Base-by-base conservation (phyloP, 2,113 vertebrate species). In the Herpetotheres cachinnans region DNA sequence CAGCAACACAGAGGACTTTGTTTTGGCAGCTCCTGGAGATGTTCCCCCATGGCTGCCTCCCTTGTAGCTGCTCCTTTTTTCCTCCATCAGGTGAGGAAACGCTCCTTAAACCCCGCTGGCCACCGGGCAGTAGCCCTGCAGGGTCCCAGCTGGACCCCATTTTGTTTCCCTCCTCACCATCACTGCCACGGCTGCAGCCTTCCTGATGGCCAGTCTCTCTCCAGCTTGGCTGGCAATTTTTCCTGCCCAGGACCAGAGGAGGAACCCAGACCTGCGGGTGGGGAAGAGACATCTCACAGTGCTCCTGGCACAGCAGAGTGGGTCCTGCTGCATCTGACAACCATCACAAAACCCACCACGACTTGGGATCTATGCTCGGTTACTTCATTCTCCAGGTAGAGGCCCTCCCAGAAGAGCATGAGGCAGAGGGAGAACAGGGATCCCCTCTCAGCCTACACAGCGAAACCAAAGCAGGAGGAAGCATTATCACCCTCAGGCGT, bases 81-180 rank as follows among this genome's bases (percentile, higher is more conserved):
- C 70, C 80, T 44, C 42, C 36, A 5, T 4, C 49, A 11, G 71
- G 9, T 5, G 42, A 49, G 29, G n/a, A n/a, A 55, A 88, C 0
- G 10, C 44, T 42, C 50, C n/a, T 21, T 6, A 55, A 47, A 29
- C 15, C 44, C 40, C 0, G 29, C 8, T 4, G 12, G 6, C 15
- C 34, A 9, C 40, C 0, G 0, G 13, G 36, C 59, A 46, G 69
- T 0, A 1, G 82, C n/a, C n/a, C 89, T 0, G 0, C 10, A 2
- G 3, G 30, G 16, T 42, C 49, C 40, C 56, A 29, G 22, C 24
- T 16, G 34, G 66, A 34, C 9, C 56, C 47, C 5, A 1, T 6
- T 13, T 19, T 24, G 47, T n/a, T 34, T 49, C 74, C 47, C 40
- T 38, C 63, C 61, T 50, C 61, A 11, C 22, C 40, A 2, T 22